These are phyloP conservation scores for Hylaeus anthracinus DNA, from an alignment of 1,140 invertebrate genomes.

Conservation along the genomic window DNA sequence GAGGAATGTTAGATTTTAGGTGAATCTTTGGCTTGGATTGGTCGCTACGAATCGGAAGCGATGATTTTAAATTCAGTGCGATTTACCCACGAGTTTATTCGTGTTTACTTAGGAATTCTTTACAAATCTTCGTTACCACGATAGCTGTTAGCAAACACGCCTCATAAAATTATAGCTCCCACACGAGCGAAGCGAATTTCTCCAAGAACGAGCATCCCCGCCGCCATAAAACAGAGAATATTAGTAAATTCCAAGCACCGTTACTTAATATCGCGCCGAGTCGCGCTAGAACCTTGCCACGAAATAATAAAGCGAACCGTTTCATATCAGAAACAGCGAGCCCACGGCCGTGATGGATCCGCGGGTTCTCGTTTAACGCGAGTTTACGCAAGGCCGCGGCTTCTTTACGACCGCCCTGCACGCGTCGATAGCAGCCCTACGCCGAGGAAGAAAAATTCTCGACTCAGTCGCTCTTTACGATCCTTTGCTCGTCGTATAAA, in stretches of 20 bases:
- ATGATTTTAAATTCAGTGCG: too few relatives aligned
- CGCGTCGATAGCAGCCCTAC: slow-evolving; percentile 52
- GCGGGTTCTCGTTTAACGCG: slow-evolving; percentile 68
- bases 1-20: too few relatives aligned
- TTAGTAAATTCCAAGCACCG: slow-evolving; percentile 14
- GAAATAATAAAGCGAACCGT: slow-evolving; percentile 31
- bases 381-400: slow-evolving; percentile 70
- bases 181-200: too few relatives aligned
- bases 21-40: too few relatives aligned
- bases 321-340: slow-evolving; percentile 22
- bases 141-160: too few relatives aligned
- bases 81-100: too few relatives aligned
- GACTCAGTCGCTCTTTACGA: slow-evolving; percentile 52
- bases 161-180: too few relatives aligned
- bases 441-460: slow-evolving; percentile 56
- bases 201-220: background rate
- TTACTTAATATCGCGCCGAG: slow-evolving; percentile 14
- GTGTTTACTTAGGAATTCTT: too few relatives aligned
- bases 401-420: slow-evolving; percentile 71
- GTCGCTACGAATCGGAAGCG: too few relatives aligned
- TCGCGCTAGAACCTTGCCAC: background rate
- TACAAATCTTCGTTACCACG: too few relatives aligned
- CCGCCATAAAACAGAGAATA: background rate
- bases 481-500: slow-evolving; percentile 46
- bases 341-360: slow-evolving; percentile 50